Conservation (phyloP, 2,888 invertebrate genomes). For the Gari tellinella region DNA sequence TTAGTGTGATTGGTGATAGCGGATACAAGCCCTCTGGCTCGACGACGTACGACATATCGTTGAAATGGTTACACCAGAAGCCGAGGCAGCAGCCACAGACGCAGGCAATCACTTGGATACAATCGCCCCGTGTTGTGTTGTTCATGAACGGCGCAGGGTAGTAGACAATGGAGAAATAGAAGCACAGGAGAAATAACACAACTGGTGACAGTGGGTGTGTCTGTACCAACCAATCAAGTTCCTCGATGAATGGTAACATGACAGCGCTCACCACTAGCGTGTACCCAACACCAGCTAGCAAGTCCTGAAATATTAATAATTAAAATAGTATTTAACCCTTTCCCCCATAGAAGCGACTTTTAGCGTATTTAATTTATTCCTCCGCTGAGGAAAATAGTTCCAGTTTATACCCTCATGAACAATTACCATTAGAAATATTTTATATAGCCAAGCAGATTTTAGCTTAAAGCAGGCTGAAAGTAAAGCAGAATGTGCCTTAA, state of each 20-base stretch:
- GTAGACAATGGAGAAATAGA: constrained; percentile 71
- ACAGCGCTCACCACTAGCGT: constrained; percentile 57
- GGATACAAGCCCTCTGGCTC: constrained; percentile 39
- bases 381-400: no score
- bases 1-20: constrained; percentile 62
- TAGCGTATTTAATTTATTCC: no score
- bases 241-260: constrained; percentile 60
- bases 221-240: constrained; percentile 73
- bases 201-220: constrained; percentile 68
- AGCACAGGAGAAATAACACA: constrained; percentile 62
- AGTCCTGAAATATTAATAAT: constrained; percentile 69
- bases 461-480: no score
- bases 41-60: constrained; percentile 62
- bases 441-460: no score
- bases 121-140: constrained; percentile 68
- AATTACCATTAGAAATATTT: no score
- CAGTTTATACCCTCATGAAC: no score
- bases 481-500: no score
- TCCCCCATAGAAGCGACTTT: no score
- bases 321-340: no score
- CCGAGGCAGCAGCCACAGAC: constrained; percentile 65
- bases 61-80: constrained; percentile 71
- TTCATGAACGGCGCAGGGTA: constrained; percentile 71
- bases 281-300: constrained; percentile 65
- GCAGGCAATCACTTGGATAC: constrained; percentile 71